Percentiles rank a stretch among this genome's conserved stretches.
phyloP scores from a whole-genome alignment of 2,888 invertebrate genomes.

The Notodonta dromedarius region DNA sequence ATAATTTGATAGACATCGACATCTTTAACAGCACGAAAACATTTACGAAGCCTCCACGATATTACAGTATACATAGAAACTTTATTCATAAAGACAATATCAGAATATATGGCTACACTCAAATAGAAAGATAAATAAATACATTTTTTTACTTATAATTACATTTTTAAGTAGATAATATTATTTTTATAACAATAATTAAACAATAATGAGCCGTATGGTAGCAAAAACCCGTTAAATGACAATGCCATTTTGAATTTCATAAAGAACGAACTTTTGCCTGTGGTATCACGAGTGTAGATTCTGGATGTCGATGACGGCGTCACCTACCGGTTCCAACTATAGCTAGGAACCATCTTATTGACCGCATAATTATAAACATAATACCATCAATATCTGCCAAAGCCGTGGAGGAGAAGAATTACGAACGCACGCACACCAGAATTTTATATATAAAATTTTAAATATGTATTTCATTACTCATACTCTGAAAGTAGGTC shows the following conservation, averaged over 20 bases:
- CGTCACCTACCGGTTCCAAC: too few species aligned
- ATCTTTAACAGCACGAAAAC: constrained; percentile 49
- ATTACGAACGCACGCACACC: too few species aligned
- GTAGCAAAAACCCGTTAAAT: neutral
- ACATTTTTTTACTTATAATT: constrained; percentile 30
- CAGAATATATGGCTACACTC: constrained; percentile 57
- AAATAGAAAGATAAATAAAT: constrained; percentile 55
- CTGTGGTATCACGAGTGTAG: too few species aligned
- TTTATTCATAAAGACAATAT: constrained; percentile 56
- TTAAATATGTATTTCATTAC: too few species aligned
- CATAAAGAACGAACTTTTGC: too few species aligned
- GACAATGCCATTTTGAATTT: neutral
- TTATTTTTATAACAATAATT: neutral
- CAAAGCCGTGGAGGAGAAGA: too few species aligned
- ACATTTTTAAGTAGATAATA: constrained; percentile 29
- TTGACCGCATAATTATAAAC: too few species aligned
- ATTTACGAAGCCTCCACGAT: constrained; percentile 51
- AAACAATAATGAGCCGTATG: neutral
- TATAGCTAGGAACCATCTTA: too few species aligned
- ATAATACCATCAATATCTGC: too few species aligned
- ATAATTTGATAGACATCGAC: constrained; percentile 54
- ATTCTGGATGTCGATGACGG: too few species aligned
- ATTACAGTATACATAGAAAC: constrained; percentile 48
- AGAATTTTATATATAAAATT: too few species aligned
- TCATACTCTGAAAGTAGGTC: too few species aligned